phyloP scores from a whole-genome alignment of 2,888 invertebrate genomes.

The Cantharis nigra region DNA sequence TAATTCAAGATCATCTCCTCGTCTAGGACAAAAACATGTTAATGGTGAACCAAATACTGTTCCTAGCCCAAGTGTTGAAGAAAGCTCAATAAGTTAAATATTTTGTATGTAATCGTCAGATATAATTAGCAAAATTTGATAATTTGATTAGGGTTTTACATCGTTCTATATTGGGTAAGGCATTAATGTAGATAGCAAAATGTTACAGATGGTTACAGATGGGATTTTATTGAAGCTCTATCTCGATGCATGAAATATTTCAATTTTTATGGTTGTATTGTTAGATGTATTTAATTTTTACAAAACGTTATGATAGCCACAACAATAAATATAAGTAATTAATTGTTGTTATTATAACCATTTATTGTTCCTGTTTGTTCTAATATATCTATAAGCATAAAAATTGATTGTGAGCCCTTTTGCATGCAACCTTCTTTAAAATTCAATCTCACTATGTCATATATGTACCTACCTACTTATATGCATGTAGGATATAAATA shows the following conservation, averaged over 20 bases:
- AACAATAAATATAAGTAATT: not conserved
- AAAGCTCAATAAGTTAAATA: slow-evolving; percentile 47
- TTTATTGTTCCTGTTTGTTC: not conserved
- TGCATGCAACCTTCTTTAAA: slow-evolving; percentile 8
- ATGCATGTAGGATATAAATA: not conserved
- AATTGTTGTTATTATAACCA: not conserved
- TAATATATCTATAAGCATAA: slow-evolving; percentile 4
- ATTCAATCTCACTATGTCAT: slow-evolving; percentile 6
- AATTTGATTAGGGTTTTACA: not conserved
- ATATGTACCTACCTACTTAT: not conserved
- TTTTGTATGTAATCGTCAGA: not conserved
- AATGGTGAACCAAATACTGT: slow-evolving; percentile 45
- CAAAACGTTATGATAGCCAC: not conserved
- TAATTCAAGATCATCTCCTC: slow-evolving; percentile 48
- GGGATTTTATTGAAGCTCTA: slow-evolving; percentile 7
- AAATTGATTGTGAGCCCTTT: slow-evolving; percentile 20
- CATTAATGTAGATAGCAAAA: not conserved
- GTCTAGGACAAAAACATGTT: slow-evolving; percentile 44
- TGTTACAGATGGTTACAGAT: slow-evolving; percentile 6
- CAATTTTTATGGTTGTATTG: slow-evolving; percentile 16
- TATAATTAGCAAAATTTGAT: not conserved
- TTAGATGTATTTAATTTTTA: not conserved
- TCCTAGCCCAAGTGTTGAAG: slow-evolving; percentile 47
- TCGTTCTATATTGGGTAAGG: not conserved
- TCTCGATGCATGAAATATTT: slow-evolving; percentile 8